These are phyloP conservation scores for Polydrusus pterygomalis DNA, from an alignment of 2,888 invertebrate genomes.

Conservation along the genomic window DNA sequence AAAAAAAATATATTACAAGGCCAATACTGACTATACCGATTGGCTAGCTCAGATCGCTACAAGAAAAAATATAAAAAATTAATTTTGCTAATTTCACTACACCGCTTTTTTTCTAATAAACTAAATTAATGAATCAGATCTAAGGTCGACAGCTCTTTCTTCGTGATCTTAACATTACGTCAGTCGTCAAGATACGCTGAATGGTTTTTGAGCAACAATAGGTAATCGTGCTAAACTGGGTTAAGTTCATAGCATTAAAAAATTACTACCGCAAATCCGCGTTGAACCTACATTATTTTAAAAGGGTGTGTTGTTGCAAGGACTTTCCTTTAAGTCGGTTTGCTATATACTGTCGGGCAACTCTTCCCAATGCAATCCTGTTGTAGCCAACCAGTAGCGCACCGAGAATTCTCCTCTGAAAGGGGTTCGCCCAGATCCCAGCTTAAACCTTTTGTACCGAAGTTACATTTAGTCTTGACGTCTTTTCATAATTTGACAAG, in stretches of 20 bases:
- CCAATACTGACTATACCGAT: too few relatives aligned
- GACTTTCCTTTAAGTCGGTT: conserved; percentile 10
- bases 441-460: too few relatives aligned
- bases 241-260: conserved; percentile 22
- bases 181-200: neutral
- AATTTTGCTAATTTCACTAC: conserved; percentile 15
- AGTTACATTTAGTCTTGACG: too few relatives aligned
- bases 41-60: too few relatives aligned
- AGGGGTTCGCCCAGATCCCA: too few relatives aligned
- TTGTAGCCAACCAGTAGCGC: too few relatives aligned
- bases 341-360: neutral
- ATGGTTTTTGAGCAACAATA: conserved; percentile 22
- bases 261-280: conserved; percentile 15
- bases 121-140: conserved; percentile 15
- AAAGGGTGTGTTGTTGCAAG: conserved; percentile 16
- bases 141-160: conserved; percentile 28
- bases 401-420: too few relatives aligned
- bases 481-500: too few relatives aligned
- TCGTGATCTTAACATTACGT: conserved; percentile 19
- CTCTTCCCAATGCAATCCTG: neutral
- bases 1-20: too few relatives aligned
- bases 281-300: conserved; percentile 13
- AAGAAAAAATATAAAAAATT: neutral
- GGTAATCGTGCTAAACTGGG: conserved; percentile 17
- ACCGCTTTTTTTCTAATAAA: conserved; percentile 1